phyloP scores from a whole-genome alignment of 2,888 invertebrate species.

The Athalia cordata region DNA sequence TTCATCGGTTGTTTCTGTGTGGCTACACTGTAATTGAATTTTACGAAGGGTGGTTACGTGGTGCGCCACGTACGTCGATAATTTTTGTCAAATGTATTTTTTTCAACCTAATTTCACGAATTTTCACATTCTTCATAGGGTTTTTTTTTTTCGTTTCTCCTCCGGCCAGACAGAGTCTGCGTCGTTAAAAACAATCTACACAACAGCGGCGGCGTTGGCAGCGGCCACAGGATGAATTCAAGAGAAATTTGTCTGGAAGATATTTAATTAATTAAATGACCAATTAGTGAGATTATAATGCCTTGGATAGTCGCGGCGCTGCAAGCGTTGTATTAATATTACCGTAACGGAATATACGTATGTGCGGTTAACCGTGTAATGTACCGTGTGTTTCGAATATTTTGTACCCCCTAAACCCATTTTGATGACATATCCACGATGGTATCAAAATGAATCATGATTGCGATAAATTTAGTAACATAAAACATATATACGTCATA shows the following conservation, averaged over 20 bases:
- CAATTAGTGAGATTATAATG: conserved; percentile 39
- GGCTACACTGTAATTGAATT: conserved; percentile 28
- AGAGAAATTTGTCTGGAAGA: conserved; percentile 36
- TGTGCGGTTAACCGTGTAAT: too few relatives aligned
- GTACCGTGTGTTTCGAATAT: too few relatives aligned
- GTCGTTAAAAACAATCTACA: background rate
- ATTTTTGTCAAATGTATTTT: conserved; percentile 27
- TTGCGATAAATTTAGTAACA: too few relatives aligned
- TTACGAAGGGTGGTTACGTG: conserved; percentile 23
- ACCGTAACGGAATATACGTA: too few relatives aligned
- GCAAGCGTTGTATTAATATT: too few relatives aligned
- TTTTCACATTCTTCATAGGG: background rate
- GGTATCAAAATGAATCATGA: too few relatives aligned
- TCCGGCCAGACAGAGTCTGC: too few relatives aligned
- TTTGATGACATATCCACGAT: too few relatives aligned
- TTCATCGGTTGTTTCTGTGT: background rate
- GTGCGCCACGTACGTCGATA: conserved; percentile 35
- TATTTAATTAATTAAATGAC: conserved; percentile 37
- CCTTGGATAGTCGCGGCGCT: background rate
- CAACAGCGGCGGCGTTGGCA: background rate
- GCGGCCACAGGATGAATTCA: conserved; percentile 13
- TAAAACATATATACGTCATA: too few relatives aligned
- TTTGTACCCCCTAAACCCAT: too few relatives aligned
- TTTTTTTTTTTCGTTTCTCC: background rate
- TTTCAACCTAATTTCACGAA: conserved; percentile 37